These are phyloP conservation scores for Trichonephila clavata DNA, from an alignment of 1,140 invertebrate species.

Conservation along the genomic window DNA sequence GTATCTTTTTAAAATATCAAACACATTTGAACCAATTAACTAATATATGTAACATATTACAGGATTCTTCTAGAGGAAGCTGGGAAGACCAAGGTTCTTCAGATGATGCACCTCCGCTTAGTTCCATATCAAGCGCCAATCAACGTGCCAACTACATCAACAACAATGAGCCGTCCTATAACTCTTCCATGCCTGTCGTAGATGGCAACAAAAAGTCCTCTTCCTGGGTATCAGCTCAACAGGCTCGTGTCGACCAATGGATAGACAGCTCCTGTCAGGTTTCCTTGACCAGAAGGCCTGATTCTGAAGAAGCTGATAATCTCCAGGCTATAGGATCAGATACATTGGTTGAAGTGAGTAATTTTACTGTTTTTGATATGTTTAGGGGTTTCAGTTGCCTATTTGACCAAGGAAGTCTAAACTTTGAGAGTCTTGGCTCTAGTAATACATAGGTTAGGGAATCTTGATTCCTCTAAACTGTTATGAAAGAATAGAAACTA, in stretches of 20 bases:
- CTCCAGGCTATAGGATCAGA: conserved; percentile 54
- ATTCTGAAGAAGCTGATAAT: conserved; percentile 55
- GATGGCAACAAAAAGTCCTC: conserved; percentile 64
- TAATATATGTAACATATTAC: background rate
- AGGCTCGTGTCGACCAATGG: conserved; percentile 71
- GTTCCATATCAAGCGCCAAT: conserved; percentile 67
- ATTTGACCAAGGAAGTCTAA: too few species aligned
- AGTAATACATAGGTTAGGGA: too few species aligned
- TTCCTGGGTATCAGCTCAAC: conserved; percentile 69
- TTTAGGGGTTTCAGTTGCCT: too few species aligned
- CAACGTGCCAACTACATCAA: conserved; percentile 76
- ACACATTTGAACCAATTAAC: too few species aligned
- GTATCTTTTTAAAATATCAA: too few species aligned
- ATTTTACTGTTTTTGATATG: background rate
- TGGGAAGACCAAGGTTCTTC: conserved; percentile 80
- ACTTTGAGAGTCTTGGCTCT: too few species aligned
- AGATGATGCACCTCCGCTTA: conserved; percentile 69
- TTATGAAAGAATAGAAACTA: too few species aligned
- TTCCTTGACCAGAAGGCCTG: conserved; percentile 34
- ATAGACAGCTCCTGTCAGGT: conserved; percentile 71
- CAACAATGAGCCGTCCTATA: conserved; percentile 73
- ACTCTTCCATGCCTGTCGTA: conserved; percentile 43
- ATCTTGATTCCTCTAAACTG: too few species aligned
- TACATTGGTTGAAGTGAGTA: conserved; percentile 14
- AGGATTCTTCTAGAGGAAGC: conserved; percentile 82